A percentile compares a stretch with the other conserved stretches of the same genome.
phyloP scores from a whole-genome alignment of 2,797 vertebrate genomes.

The Myotis vivesi region DNA sequence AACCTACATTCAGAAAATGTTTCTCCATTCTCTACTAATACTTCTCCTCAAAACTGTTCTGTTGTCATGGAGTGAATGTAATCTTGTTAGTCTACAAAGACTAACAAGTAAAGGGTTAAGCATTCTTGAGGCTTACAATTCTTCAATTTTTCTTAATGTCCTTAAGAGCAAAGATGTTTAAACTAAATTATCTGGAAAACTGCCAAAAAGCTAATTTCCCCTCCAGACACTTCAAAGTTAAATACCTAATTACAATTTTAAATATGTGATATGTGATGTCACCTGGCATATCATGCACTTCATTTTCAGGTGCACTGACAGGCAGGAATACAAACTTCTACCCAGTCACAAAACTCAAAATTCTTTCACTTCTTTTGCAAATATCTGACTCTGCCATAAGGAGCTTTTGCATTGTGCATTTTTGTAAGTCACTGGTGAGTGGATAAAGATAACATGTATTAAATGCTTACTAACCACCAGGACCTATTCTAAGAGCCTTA shows the following conservation, averaged over 20 bases:
- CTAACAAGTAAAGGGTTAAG: not conserved
- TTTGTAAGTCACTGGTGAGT: not conserved
- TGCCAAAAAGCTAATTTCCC: not conserved
- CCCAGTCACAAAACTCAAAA: conserved; percentile 30
- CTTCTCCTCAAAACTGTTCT: not conserved
- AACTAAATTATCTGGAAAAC: conserved; percentile 16
- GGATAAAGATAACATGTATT: not conserved
- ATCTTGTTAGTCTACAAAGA: not conserved
- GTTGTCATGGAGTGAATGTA: not conserved
- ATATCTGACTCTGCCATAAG: not conserved
- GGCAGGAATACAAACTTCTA: not conserved
- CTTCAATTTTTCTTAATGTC: conserved; percentile 22
- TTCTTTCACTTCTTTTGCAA: conserved; percentile 11
- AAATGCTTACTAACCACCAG: not conserved
- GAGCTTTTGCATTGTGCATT: not conserved
- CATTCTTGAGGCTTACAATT: not conserved
- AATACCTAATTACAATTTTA: not conserved
- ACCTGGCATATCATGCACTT: not conserved
- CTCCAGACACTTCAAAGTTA: not conserved
- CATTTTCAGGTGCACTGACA: not conserved
- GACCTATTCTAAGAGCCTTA: not conserved
- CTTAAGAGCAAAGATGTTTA: not conserved
- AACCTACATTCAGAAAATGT: conserved; percentile 4
- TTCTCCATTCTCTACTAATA: not conserved
- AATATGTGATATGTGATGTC: not conserved